phyloP scores from a whole-genome alignment of 2,113 vertebrate species.

The Rhadina sibilatrix region DNA sequence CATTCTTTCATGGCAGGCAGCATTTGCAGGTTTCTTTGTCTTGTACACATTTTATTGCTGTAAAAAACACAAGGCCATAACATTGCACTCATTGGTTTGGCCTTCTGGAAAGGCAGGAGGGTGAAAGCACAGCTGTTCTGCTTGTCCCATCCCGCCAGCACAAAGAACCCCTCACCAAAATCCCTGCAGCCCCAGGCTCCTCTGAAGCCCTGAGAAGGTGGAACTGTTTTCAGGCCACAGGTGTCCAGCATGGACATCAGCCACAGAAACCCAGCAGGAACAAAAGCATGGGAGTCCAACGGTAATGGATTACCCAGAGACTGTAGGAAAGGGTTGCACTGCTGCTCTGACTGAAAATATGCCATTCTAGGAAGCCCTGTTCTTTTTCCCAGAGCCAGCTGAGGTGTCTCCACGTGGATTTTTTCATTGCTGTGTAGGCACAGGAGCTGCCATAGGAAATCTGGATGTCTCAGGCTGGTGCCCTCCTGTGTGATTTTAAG shows the following conservation, averaged over 20 bases:
- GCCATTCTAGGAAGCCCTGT: not conserved
- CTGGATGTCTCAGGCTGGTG: not conserved
- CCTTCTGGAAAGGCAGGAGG: not conserved
- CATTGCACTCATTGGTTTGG: fast-evolving
- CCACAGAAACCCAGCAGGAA: not conserved
- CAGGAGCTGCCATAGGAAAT: not conserved
- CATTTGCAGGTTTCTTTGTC: not conserved
- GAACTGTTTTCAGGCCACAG: not conserved
- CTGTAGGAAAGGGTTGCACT: not conserved
- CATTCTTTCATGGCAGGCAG: not conserved
- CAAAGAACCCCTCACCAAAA: fast-evolving
- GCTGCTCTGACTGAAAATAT: not conserved
- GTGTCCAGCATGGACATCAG: not conserved
- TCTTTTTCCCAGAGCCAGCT: not conserved
- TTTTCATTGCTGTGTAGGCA: not conserved
- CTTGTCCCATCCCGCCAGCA: not conserved
- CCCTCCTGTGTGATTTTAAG: not conserved
- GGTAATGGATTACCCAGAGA: not conserved
- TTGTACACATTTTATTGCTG: fast-evolving
- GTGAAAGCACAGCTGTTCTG: not conserved
- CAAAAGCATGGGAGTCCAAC: not conserved
- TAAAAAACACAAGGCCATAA: not conserved
- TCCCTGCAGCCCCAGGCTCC: not conserved
- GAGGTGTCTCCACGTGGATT: not conserved
- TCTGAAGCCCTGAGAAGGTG: not conserved